Base-by-base conservation (phyloP, 2,888 invertebrate species). In the Cheilosia vernalis region DNA sequence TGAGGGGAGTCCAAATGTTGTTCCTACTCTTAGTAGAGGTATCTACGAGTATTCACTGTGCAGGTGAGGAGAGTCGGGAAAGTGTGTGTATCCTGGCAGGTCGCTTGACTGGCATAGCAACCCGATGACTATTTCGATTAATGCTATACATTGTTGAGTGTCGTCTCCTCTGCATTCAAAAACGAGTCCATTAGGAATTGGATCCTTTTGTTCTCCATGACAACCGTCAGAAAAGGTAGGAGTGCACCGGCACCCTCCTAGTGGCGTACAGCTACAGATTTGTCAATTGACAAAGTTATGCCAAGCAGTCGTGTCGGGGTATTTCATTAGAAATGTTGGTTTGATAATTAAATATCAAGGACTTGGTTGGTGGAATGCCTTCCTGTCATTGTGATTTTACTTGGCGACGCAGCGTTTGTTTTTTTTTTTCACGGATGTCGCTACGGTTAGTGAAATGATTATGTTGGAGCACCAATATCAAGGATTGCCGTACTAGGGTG, bases 101-200 rank as follows among this genome's bases (percentile, higher is more conserved):
- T 27, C 17, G 7, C 40, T 40, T 17, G n/a, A 19, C 6, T 60
- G 24, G 47, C 67, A 80, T 61, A 42, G 73, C 74, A 53, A 60
- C 73, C 74, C 67, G 58, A 44, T 77, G 70, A 72, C 70, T 44
- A 72, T 82, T 77, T 61, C 64, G 66, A 70, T 82, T 70, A 77
- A 82, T 77, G 72, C 77, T 21, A 51, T 21, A 51, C 69, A 76
- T 76, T 81, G 81, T 76, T 76, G 63, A 44, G 76, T 58, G 21
- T 49, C 21, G 21, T 44, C 17, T 47, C 47, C 53, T 40, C 53
- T 55, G 64, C 53, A 73, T 73, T 73, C 73, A 51, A 15, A 63
- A 73, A 53, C 53, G 70, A 77, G 40, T 47, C 77, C 53, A 70
- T 47, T 70, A 64, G 49, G 82, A 77, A 70, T 77, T 44, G 70